Conservation (phyloP, 2,797 vertebrate genomes). For the Leucoraja ocellata region DNA sequence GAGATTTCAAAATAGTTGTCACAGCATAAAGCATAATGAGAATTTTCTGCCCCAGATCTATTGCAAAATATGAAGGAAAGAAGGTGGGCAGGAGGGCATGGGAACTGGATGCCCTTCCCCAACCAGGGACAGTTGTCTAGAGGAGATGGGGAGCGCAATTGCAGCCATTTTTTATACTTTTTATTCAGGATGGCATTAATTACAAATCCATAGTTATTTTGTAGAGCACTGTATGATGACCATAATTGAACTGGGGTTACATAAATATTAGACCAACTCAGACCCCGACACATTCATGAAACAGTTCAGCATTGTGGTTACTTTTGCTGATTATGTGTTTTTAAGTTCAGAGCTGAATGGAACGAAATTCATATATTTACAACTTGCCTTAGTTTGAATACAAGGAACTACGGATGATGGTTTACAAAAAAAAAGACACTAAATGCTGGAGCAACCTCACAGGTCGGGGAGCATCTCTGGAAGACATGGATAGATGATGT, state of each 20-base stretch:
- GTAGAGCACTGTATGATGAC: neutral
- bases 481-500: too few species aligned
- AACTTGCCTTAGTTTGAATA: neutral
- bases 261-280: neutral
- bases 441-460: too few species aligned
- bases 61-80: neutral
- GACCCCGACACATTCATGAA: too few species aligned
- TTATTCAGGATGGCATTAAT: neutral
- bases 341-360: neutral
- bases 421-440: too few species aligned
- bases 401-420: too few species aligned
- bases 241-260: neutral
- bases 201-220: neutral
- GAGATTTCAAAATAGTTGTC: neutral
- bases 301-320: too few species aligned
- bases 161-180: neutral
- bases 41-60: neutral
- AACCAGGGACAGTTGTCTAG: neutral
- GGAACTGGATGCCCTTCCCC: neutral
- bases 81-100: neutral
- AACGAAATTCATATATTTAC: neutral
- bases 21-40: neutral
- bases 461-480: too few species aligned
- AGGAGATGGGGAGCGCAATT: neutral
- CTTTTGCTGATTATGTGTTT: neutral